phyloP scores from a whole-genome alignment of 2,113 vertebrate genomes.

The Scomber scombrus region DNA sequence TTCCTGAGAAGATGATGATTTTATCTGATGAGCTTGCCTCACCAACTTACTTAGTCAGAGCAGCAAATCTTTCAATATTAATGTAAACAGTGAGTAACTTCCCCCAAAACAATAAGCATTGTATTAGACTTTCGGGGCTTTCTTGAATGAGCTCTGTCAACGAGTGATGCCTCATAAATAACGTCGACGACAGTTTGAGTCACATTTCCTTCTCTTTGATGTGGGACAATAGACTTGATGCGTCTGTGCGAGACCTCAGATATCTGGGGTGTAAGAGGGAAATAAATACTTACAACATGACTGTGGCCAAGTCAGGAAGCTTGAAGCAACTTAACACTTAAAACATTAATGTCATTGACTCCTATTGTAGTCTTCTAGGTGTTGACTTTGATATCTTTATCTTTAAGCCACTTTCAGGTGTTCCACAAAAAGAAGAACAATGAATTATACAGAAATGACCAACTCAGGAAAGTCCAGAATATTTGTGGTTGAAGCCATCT shows the following conservation, averaged over 20 bases:
- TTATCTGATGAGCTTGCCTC: no score
- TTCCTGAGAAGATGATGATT: no score
- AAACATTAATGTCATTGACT: background rate
- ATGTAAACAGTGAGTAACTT: conserved; percentile 4
- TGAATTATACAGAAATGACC: conserved; percentile 18
- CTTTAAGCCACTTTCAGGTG: conserved; percentile 4
- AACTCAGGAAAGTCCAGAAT: conserved; percentile 27
- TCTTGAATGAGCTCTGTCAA: background rate
- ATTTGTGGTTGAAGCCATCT: conserved; percentile 41
- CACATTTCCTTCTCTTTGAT: conserved; percentile 61
- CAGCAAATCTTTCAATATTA: background rate
- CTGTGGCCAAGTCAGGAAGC: background rate
- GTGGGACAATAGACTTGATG: conserved; percentile 15
- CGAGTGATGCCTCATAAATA: conserved; percentile 13
- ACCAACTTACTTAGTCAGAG: no score
- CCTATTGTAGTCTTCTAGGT: background rate
- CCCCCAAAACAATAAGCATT: conserved; percentile 27
- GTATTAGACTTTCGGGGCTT: conserved; percentile 27
- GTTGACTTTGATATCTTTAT: background rate
- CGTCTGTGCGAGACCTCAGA: background rate
- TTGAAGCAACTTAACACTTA: background rate
- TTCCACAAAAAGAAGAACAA: conserved; percentile 30
- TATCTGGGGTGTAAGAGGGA: background rate
- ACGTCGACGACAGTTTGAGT: conserved; percentile 41
- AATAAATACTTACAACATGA: background rate